A percentile compares a stretch with the other conserved stretches of the same genome.
These are phyloP conservation scores for Chouioia cunea DNA, from an alignment of 2,888 invertebrate species.

Conservation along the genomic window DNA sequence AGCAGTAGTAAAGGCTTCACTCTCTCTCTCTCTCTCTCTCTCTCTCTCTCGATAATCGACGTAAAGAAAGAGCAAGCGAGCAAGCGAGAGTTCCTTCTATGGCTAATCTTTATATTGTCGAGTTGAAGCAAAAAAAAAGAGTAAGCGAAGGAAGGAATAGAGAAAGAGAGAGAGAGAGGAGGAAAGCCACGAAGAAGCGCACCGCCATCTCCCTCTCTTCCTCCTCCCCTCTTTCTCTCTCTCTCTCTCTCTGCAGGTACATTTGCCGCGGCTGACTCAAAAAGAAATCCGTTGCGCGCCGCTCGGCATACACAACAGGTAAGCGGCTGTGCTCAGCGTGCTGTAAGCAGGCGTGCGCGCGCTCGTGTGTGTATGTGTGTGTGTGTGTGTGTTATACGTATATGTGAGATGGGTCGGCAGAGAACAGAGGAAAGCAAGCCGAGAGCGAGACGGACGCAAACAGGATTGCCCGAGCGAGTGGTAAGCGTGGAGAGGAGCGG, in stretches of 20 bases:
- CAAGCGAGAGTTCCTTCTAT: conserved; percentile 28
- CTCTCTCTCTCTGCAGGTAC: conserved; percentile 26
- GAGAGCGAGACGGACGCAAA: conserved; percentile 30
- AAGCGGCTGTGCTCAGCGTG: conserved; percentile 17
- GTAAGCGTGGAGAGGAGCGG: conserved; percentile 19
- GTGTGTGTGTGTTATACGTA: conserved; percentile 9
- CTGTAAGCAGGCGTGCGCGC: background rate
- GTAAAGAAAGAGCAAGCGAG: conserved; percentile 17
- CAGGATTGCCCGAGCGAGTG: conserved; percentile 35
- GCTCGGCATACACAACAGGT: conserved; percentile 41
- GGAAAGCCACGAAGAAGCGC: conserved; percentile 36
- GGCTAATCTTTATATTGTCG: conserved; percentile 37
- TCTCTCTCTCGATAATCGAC: conserved; percentile 27
- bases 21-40: background rate
- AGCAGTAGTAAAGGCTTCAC: no score
- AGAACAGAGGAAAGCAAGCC: conserved; percentile 37
- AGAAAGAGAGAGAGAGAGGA: conserved; percentile 40
- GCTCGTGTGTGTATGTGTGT: conserved; percentile 25
- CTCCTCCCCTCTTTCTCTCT: conserved; percentile 25
- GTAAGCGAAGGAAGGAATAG: conserved; percentile 31
- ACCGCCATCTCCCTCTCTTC: conserved; percentile 9
- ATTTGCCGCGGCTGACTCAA: conserved; percentile 18
- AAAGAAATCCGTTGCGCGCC: conserved; percentile 49
- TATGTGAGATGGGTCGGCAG: conserved; percentile 11
- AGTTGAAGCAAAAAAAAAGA: conserved; percentile 2